Conservation (phyloP, 2,797 vertebrate species). For the Muscicapa comitata region DNA sequence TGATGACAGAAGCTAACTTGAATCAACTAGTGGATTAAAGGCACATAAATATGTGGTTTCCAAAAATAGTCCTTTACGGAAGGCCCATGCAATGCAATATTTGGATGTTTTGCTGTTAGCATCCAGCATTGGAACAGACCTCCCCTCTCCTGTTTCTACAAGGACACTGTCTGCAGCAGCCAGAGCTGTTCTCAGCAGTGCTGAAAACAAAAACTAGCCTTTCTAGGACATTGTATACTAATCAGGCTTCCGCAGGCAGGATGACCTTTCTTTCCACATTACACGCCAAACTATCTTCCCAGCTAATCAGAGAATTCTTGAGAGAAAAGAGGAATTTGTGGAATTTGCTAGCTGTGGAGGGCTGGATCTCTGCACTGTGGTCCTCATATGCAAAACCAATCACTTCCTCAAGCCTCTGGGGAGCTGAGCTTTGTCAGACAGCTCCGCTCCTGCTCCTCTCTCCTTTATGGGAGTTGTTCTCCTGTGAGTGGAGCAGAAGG, state of each 20-base stretch:
- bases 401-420: neutral
- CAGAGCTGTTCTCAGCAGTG: neutral
- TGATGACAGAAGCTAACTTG: constrained; percentile 56
- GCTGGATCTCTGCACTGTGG: neutral
- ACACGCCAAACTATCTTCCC: constrained; percentile 67
- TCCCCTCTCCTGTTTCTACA: neutral
- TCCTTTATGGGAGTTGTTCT: neutral
- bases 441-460: neutral
- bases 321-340: constrained; percentile 64
- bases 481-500: accelerated
- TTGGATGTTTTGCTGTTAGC: neutral
- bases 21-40: constrained; percentile 54
- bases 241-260: constrained; percentile 47
- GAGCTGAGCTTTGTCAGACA: neutral
- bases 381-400: constrained; percentile 39
- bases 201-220: constrained; percentile 42
- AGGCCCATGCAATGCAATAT: neutral
- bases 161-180: neutral
- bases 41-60: constrained; percentile 31
- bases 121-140: neutral
- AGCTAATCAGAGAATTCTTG: constrained; percentile 69
- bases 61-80: constrained; percentile 40
- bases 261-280: constrained; percentile 68
- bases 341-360: constrained; percentile 58
- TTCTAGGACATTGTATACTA: constrained; percentile 59